phyloP scores from a whole-genome alignment of 2,888 invertebrate genomes.

The Pollenia griseotomentosa region DNA sequence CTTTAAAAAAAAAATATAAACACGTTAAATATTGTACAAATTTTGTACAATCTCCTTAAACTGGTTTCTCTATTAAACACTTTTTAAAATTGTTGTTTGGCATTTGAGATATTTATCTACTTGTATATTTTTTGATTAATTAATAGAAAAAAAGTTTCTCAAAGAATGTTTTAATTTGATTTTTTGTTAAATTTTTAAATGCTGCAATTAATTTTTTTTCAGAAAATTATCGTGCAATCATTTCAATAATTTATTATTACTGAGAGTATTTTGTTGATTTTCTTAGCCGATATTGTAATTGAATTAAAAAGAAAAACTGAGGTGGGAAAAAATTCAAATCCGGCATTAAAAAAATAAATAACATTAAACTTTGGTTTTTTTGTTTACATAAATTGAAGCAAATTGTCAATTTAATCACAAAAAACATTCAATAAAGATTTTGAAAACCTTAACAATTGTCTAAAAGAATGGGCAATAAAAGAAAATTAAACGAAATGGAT shows the following conservation, averaged over 20 bases:
- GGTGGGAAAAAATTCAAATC: background rate
- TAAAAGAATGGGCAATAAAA: too few relatives aligned
- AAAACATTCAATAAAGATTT: too few relatives aligned
- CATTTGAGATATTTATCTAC: constrained; percentile 29
- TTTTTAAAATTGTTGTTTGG: constrained; percentile 23
- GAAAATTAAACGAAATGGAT: too few relatives aligned
- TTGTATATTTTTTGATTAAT: background rate
- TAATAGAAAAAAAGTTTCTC: constrained; percentile 10
- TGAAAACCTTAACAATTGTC: too few relatives aligned
- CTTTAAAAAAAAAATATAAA: constrained; percentile 3
- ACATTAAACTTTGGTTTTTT: too few relatives aligned
- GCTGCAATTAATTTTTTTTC: constrained; percentile 28
- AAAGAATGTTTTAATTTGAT: constrained; percentile 41
- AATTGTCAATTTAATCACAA: too few relatives aligned
- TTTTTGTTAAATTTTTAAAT: constrained; percentile 18
- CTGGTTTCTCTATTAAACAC: constrained; percentile 38
- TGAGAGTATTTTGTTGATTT: background rate
- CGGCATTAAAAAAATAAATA: too few relatives aligned
- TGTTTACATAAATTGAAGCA: too few relatives aligned
- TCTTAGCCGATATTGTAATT: too few relatives aligned
- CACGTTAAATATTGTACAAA: constrained; percentile 34
- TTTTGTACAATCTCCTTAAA: constrained; percentile 47
- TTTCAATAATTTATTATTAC: constrained; percentile 19
- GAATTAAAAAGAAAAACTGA: too few relatives aligned
- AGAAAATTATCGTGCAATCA: constrained; percentile 28